Evolutionary conservation across 92 coral and sea anemone genomes (phyloP).

Genomic region (Meandrina meandrites): DNA sequence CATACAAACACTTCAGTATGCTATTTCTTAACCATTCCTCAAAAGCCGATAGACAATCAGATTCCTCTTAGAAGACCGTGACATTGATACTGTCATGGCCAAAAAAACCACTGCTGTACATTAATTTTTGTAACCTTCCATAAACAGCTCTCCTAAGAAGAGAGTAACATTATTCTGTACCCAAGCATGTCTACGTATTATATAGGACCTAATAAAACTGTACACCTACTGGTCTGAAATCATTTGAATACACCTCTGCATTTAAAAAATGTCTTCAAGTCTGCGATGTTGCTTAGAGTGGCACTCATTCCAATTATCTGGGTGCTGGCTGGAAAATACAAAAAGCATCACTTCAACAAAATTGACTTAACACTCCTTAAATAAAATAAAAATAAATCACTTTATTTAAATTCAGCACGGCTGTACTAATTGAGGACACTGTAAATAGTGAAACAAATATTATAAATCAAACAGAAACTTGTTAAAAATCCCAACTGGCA

Average conservation of each 20-base stretch:
- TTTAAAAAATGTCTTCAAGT: slow-evolving; percentile 78
- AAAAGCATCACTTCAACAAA: not conserved
- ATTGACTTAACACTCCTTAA: too few relatives aligned
- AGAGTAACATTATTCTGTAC: too few relatives aligned
- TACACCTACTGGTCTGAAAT: slow-evolving; percentile 93
- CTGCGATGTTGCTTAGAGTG: slow-evolving; percentile 84
- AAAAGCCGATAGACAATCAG: not conserved
- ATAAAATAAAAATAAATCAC: too few relatives aligned
- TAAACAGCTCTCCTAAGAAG: not conserved
- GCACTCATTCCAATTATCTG: slow-evolving; percentile 99
- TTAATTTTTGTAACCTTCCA: not conserved
- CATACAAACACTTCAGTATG: too few relatives aligned
- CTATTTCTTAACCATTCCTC: too few relatives aligned
- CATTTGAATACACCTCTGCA: slow-evolving; percentile 87
- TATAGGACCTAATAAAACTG: not conserved
- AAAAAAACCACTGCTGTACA: not conserved
- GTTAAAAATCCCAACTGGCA: too few relatives aligned
- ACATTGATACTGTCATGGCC: not conserved
- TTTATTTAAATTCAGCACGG: too few relatives aligned
- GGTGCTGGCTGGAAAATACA: slow-evolving; percentile 58
- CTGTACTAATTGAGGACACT: too few relatives aligned
- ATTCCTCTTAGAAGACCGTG: not conserved
- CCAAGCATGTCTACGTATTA: not conserved
- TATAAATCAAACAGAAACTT: too few relatives aligned
- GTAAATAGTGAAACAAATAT: too few relatives aligned